Percentiles rank a stretch among this genome's conserved stretches.
These are phyloP conservation scores for Rhynchotus rufescens DNA, from an alignment of 2,797 vertebrate species.

Conservation along the genomic window DNA sequence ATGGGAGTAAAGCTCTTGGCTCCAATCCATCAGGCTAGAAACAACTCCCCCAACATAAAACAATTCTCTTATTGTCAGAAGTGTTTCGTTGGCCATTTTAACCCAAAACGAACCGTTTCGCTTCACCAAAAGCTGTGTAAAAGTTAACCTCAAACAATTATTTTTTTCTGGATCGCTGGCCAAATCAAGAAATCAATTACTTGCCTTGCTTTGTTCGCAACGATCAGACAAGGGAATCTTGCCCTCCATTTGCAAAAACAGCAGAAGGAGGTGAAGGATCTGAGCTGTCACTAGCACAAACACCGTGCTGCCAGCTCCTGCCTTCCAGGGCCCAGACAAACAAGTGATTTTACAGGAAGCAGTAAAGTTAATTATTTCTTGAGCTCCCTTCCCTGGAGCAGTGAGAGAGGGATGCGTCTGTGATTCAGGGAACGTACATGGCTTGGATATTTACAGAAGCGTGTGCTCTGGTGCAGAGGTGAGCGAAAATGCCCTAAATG, in stretches of 20 bases:
- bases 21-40: not conserved
- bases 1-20: not conserved
- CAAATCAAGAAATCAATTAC: not conserved
- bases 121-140: not conserved
- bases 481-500: not conserved
- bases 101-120: not conserved
- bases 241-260: not conserved
- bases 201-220: not conserved
- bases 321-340: not conserved
- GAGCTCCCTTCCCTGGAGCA: slow-evolving; percentile 5
- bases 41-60: not conserved
- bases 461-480: not conserved
- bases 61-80: not conserved
- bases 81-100: not conserved
- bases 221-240: not conserved
- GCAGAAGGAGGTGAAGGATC: not conserved
- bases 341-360: not conserved
- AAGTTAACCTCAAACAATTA: not conserved
- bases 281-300: not conserved
- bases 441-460: not conserved
- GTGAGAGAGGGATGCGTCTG: not conserved
- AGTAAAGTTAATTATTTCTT: slow-evolving; percentile 28
- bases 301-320: not conserved
- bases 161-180: not conserved
- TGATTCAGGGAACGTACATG: not conserved